Percentiles rank a stretch among this genome's conserved stretches.
These are phyloP conservation scores for Yoshiicerus persimilis DNA, from an alignment of 1,140 invertebrate species.

Conservation along the genomic window DNA sequence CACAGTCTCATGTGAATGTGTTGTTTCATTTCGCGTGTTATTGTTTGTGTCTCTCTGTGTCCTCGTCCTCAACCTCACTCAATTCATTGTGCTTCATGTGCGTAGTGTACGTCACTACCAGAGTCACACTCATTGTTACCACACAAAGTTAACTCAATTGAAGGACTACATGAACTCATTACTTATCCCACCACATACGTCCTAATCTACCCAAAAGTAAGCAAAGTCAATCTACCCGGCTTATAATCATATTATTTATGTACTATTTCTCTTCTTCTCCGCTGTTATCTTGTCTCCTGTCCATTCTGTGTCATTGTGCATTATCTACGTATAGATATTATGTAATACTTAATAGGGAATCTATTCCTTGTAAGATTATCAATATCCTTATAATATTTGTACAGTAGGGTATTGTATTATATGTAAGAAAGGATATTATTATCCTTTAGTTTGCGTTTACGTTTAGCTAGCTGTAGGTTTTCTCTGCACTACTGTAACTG, in stretches of 20 bases:
- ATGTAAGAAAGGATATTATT: neutral
- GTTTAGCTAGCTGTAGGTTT: neutral
- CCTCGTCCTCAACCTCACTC: neutral
- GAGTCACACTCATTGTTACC: neutral
- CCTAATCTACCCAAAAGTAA: neutral
- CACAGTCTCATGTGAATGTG: slow-evolving; percentile 1
- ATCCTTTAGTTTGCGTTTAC: no score
- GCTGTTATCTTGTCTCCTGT: no score
- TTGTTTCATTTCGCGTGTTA: neutral
- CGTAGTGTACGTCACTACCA: no score
- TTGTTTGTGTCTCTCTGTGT: neutral
- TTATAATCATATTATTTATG: no score
- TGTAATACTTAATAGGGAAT: no score
- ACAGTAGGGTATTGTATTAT: neutral
- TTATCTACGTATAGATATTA: no score
- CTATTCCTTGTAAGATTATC: no score
- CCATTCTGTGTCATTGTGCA: no score
- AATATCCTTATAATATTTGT: neutral
- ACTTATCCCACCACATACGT: neutral
- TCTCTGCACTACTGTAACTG: neutral
- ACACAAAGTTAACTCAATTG: neutral
- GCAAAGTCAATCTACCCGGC: neutral
- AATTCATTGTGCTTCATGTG: neutral
- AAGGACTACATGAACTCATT: neutral
- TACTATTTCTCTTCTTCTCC: no score